Percentiles rank a stretch among this genome's conserved stretches.
Conservation (phyloP, 2,113 vertebrate genomes). For the Chloropsis cyanopogon region DNA sequence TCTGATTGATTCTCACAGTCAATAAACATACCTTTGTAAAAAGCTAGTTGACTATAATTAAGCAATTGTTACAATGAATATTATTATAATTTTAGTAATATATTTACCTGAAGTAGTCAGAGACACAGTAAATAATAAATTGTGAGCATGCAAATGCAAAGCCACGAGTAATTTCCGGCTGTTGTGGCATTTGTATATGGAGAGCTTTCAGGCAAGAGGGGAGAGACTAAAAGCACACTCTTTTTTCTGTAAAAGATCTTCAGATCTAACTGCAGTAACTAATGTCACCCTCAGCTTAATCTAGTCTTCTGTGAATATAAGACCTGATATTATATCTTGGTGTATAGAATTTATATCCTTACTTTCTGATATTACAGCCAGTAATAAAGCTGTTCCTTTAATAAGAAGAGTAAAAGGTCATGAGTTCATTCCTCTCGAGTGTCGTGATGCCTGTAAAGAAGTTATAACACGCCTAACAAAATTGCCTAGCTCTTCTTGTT, state of each 20-base stretch:
- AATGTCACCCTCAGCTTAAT: not conserved
- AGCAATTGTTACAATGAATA: not conserved
- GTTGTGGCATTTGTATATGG: too few species aligned
- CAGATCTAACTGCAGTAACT: not conserved
- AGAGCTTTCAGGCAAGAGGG: not conserved
- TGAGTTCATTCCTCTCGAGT: not conserved
- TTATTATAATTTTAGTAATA: not conserved
- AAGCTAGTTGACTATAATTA: not conserved
- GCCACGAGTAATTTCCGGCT: not conserved
- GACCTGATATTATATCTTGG: not conserved
- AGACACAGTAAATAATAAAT: not conserved
- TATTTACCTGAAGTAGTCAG: not conserved
- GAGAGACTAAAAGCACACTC: fast-evolving
- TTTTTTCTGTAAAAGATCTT: not conserved
- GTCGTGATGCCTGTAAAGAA: not conserved
- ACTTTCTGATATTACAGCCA: not conserved
- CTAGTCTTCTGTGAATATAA: not conserved
- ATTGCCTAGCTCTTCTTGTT: not conserved
- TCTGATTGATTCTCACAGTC: not conserved
- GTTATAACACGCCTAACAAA: not conserved
- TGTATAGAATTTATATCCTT: not conserved
- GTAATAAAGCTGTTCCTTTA: not conserved
- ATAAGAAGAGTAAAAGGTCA: not conserved
- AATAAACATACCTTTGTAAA: constrained; percentile 5
- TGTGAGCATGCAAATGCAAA: not conserved